These are phyloP conservation scores for Aleadryas rufinucha DNA, from an alignment of 2,113 vertebrate genomes.

Conservation along the genomic window DNA sequence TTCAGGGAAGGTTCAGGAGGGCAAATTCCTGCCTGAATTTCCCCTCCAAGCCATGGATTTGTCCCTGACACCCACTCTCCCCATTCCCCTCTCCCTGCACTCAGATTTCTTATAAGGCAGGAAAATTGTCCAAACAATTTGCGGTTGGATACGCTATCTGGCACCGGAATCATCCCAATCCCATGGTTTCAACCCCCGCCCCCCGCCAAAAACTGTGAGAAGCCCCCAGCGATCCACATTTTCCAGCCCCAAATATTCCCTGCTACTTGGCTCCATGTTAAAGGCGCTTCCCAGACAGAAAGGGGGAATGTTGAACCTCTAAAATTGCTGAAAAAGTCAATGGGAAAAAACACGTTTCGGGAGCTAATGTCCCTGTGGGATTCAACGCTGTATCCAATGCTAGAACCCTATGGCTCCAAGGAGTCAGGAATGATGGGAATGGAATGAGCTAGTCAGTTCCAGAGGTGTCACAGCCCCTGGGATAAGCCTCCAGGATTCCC, in stretches of 20 bases:
- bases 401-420: not conserved
- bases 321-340: not conserved
- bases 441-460: no score
- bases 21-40: not conserved
- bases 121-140: not conserved
- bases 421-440: not conserved
- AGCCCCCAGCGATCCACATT: accelerated
- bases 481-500: not conserved
- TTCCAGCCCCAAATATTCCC: not conserved
- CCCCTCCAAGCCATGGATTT: not conserved
- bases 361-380: not conserved
- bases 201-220: accelerated
- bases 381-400: not conserved
- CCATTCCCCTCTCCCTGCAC: not conserved
- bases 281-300: not conserved
- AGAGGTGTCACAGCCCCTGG: not conserved
- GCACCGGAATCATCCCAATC: not conserved
- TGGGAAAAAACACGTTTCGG: accelerated
- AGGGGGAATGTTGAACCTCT: not conserved
- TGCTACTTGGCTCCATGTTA: accelerated
- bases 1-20: not conserved
- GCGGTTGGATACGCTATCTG: no score
- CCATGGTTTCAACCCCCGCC: not conserved
- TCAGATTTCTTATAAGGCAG: not conserved
- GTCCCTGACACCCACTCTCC: not conserved